Conservation (phyloP, 2,797 vertebrate species). For the Acrocephalus scirpaceus region DNA sequence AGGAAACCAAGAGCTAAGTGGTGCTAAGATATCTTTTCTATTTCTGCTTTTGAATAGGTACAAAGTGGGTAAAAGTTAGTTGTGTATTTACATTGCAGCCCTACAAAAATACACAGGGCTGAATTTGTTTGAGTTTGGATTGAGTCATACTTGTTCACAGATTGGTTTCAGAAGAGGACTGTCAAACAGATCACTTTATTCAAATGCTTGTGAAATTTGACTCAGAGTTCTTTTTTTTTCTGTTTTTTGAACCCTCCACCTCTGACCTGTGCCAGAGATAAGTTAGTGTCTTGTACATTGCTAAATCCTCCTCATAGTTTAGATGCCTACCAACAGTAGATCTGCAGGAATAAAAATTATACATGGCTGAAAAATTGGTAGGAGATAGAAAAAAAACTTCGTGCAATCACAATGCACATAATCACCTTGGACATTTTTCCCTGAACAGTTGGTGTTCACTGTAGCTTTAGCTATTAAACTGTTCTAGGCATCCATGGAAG, state of each 20-base stretch:
- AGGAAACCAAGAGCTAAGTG: neutral
- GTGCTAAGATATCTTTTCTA: neutral
- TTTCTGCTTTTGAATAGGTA: neutral
- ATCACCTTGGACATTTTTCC: neutral
- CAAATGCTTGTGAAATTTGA: neutral
- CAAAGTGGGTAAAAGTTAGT: neutral
- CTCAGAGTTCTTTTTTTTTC: neutral
- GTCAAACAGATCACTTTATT: neutral
- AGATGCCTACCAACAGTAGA: neutral
- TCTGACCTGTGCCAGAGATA: neutral
- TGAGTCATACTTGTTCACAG: neutral
- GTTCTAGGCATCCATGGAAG: neutral
- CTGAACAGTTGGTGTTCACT: neutral
- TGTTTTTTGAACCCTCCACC: neutral
- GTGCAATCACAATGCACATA: neutral
- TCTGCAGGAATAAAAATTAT: neutral
- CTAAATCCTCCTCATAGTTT: neutral
- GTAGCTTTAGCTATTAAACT: neutral
- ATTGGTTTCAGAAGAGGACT: neutral
- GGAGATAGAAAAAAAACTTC: neutral
- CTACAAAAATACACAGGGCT: neutral
- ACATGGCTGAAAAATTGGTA: neutral
- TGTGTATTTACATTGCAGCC: neutral
- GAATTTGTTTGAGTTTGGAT: neutral
- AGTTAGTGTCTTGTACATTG: neutral